Conservation (phyloP, 2,888 invertebrate genomes). For the Diaphora mendica region DNA sequence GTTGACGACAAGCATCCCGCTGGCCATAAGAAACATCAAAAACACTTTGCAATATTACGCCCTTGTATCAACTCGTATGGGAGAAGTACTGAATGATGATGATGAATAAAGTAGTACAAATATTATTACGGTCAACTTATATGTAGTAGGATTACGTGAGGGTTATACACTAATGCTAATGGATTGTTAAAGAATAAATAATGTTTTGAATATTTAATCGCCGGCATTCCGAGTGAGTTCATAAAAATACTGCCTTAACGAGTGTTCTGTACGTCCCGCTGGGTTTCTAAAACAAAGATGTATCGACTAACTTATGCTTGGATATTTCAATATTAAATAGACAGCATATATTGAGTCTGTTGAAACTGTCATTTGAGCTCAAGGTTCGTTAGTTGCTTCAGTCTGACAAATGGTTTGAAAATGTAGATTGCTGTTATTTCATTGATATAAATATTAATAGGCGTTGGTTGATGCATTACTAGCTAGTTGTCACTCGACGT, state of each 20-base stretch:
- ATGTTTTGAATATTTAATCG: constrained; percentile 80
- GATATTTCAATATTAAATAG: constrained; percentile 66
- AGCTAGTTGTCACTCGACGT: not conserved
- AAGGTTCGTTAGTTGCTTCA: constrained; percentile 28
- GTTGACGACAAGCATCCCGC: not conserved
- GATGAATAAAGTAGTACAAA: constrained; percentile 17
- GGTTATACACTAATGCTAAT: constrained; percentile 64
- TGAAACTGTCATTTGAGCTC: constrained; percentile 33
- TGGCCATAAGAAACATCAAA: not conserved
- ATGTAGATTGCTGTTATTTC: constrained; percentile 26
- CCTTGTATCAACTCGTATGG: not conserved
- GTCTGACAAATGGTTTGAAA: constrained; percentile 32
- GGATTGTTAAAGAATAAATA: constrained; percentile 74
- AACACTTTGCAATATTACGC: not conserved
- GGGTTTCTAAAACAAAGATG: constrained; percentile 81
- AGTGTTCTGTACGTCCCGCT: constrained; percentile 76
- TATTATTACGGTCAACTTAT: constrained; percentile 54
- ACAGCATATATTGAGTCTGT: constrained; percentile 44
- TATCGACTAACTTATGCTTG: constrained; percentile 67
- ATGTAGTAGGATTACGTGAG: constrained; percentile 52
- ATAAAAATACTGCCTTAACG: constrained; percentile 83
- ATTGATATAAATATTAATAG: not conserved
- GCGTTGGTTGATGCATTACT: not conserved
- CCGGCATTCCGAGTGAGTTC: constrained; percentile 79
- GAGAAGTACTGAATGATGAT: not conserved